A percentile compares a stretch with the other conserved stretches of the same genome.
These are phyloP conservation scores for Glaucomys volans DNA, from an alignment of 2,113 vertebrate genomes.

Conservation along the genomic window DNA sequence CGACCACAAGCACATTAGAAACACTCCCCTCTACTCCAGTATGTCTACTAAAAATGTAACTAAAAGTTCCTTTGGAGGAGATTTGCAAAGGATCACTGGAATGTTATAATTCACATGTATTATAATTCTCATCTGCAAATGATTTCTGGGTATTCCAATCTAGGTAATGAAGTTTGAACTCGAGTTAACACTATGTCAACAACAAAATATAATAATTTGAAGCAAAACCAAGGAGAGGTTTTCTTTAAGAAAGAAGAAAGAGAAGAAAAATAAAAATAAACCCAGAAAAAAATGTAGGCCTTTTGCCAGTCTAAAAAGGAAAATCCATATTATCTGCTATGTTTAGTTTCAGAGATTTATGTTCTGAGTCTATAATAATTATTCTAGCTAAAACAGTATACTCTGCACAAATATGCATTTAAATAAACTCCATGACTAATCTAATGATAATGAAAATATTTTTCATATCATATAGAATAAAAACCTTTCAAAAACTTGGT, in stretches of 20 bases:
- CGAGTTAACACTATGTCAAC: constrained; percentile 24
- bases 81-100: background rate
- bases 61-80: background rate
- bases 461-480: background rate
- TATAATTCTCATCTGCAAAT: constrained; percentile 25
- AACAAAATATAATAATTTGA: constrained; percentile 3
- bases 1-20: background rate
- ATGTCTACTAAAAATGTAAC: background rate
- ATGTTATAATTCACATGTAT: background rate
- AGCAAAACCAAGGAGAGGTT: constrained; percentile 5
- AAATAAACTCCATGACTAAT: background rate
- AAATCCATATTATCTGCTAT: background rate
- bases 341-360: constrained; percentile 51
- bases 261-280: background rate
- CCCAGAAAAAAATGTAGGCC: background rate
- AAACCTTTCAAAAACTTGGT: background rate
- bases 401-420: background rate
- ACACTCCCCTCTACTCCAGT: too few relatives aligned
- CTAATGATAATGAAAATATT: background rate
- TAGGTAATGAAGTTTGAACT: background rate
- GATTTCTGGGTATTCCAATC: constrained; percentile 12
- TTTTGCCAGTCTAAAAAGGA: constrained; percentile 15
- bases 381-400: background rate
- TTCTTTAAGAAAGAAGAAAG: constrained; percentile 30
- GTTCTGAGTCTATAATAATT: constrained; percentile 2